Evolutionary conservation across 2,888 invertebrate species (phyloP), one percentile per base, ranked within the genome.

Genomic region (Eurytoma californica): DNA sequence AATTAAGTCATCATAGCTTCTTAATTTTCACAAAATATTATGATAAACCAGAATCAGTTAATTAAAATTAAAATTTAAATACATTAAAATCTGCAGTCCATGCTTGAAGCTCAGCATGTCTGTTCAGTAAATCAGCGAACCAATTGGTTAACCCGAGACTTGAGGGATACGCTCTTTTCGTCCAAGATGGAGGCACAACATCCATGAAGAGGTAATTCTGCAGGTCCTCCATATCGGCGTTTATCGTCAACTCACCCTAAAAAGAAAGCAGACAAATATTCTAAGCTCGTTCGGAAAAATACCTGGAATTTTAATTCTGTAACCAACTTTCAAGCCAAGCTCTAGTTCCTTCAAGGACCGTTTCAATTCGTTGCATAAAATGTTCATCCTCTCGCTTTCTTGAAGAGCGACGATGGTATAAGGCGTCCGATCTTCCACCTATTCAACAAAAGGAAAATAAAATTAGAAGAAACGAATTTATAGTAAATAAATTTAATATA

Each of bases 371-470:
- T 92, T 91, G 87, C 96, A 96, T 9, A 98, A 92, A 55, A 92
- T 92, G 90, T 98, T 98, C 97, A 98, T 98, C 60, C 98, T 92
- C 90, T 98, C 98, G 89, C 97, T 97, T 90, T 98, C 98, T 90
- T 98, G 97, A 85, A 97, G 93, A 0, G 96, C 96, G 0, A 98
- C 98, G 72, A 98, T 97, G 0, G 96, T 95, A 88, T 94, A 98
- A 0, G 98, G 98, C 3, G 96, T 97, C 81, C 95, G 92, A 86
- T 98, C 97, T 89, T 98, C 97, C 3, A 94, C 83, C 89, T 89
- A 67, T 20, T 30, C 9, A 0, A 24, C 60, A 9, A 39, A 39
- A 39, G 9, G 9, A 1, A 39, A 39, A 9, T 4, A 9, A 7
- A 5, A 30, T 30, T 30, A 3, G 2, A 24, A 24, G 2, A 24